phyloP scores from a whole-genome alignment of 2,797 vertebrate genomes.

The Synaphobranchus kaupii region DNA sequence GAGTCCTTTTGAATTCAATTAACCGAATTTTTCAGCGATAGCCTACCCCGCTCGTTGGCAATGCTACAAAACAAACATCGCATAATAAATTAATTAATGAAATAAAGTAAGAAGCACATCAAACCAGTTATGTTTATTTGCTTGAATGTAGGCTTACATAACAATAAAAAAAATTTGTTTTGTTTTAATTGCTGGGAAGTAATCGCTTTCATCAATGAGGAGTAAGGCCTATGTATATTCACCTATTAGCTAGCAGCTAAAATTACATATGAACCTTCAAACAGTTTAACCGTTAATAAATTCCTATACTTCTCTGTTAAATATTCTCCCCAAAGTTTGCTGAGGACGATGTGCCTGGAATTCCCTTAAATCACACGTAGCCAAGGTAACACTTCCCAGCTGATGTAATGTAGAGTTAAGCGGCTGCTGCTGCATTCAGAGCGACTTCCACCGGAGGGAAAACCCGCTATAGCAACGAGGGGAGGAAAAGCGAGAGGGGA shows the following conservation, averaged over 20 bases:
- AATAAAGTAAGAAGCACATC: neutral
- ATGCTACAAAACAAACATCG: neutral
- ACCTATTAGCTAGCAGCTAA: neutral
- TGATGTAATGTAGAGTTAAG: constrained; percentile 69
- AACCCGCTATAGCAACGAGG: constrained; percentile 52
- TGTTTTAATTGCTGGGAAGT: neutral
- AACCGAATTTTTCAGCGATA: neutral
- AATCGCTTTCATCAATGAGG: neutral
- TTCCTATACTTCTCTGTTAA: neutral
- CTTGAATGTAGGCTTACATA: neutral
- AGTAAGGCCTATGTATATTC: too few relatives aligned
- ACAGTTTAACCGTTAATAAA: neutral
- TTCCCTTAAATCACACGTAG: neutral
- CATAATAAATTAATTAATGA: neutral
- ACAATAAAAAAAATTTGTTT: neutral
- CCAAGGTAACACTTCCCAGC: constrained; percentile 54
- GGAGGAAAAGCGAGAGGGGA: constrained; percentile 48
- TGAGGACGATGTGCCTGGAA: neutral
- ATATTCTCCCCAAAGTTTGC: neutral
- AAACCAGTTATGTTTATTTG: neutral
- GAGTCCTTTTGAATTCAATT: neutral
- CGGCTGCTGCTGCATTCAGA: constrained; percentile 55
- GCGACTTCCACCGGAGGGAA: constrained; percentile 67
- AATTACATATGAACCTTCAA: neutral
- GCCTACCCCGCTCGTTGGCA: neutral